Base-by-base conservation (phyloP, 1,140 invertebrate genomes). In the Trichogramma pretiosum region DNA sequence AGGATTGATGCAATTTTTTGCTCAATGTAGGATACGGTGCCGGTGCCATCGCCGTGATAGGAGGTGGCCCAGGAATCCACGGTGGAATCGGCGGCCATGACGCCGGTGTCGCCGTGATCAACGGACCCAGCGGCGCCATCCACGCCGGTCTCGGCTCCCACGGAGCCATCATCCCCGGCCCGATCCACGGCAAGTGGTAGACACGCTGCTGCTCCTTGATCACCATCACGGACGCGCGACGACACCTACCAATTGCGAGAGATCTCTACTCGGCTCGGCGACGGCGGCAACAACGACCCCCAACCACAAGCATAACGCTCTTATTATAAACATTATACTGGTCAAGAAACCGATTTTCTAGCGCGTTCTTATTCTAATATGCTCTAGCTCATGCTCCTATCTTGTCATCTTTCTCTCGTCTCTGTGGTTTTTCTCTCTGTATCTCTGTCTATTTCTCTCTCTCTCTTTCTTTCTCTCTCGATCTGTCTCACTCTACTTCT, bases 251-350 rank as follows among this genome's bases (percentile, higher is more conserved):
- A 61, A 63, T 64, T 56, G 68, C 60, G 67, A 70, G 67, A 64
- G 68, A 72, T 71, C 70, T 71, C 70, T 68, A 68, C 68, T 65
- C 68, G 68, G 70, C 67, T 65, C 65, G 67, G 68, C 68, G 65
- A 71, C 68, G 68, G 70, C 67, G 68, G 65, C 68, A 66, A n/a
- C n/a, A n/a, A n/a, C n/a, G n/a, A n/a, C n/a, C 47, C 68, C 67
- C 61, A 57, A 70, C 65, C 68, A 69, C 63, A 63, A 55, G 65
- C 63, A 61, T 60, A 67, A 61, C 67, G 65, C 63, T 70, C 64
- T n/a, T n/a, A n/a, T n/a, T n/a, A n/a, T n/a, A n/a, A n/a, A 62
- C 61, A 30, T 8, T 8, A 30, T 30, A 13, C 7, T 7, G 7
- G 26, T 13, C 7, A 9, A 9, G n/a, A 11, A 36, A 51, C 44